Evolutionary conservation across 2,797 vertebrate genomes (phyloP).

Genomic region (Crocodylus rhombifer): DNA sequence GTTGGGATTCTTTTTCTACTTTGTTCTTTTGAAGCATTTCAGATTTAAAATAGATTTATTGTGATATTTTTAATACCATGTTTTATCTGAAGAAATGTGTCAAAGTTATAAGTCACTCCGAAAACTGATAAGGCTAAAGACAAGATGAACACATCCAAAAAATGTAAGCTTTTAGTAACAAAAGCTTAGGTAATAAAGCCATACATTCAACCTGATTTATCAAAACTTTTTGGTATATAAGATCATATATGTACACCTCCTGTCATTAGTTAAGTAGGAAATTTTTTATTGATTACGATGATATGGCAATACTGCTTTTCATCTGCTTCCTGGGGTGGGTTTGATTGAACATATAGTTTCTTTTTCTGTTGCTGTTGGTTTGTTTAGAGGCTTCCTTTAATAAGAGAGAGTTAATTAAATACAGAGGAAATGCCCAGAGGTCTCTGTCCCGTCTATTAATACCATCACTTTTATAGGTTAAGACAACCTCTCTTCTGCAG

Average conservation of each 20-base stretch:
- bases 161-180: not conserved
- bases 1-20: not conserved
- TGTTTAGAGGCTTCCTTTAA: slow-evolving; percentile 37
- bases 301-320: slow-evolving; percentile 1
- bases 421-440: not conserved
- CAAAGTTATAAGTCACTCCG: not conserved
- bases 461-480: not conserved
- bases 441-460: not conserved
- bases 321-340: not conserved
- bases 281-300: not conserved
- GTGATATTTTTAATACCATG: accelerated
- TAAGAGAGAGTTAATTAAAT: slow-evolving; percentile 1
- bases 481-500: not conserved
- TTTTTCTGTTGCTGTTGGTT: not conserved
- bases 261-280: slow-evolving; percentile 4
- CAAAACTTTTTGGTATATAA: not conserved
- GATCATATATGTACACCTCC: not conserved
- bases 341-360: not conserved
- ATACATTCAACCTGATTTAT: not conserved
- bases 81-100: slow-evolving; percentile 3
- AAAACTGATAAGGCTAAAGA: not conserved
- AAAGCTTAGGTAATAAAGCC: not conserved
- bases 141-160: not conserved
- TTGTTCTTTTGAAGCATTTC: not conserved
- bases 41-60: not conserved